These are phyloP conservation scores for Lathamus discolor DNA, from an alignment of 2,113 vertebrate genomes.

Conservation along the genomic window DNA sequence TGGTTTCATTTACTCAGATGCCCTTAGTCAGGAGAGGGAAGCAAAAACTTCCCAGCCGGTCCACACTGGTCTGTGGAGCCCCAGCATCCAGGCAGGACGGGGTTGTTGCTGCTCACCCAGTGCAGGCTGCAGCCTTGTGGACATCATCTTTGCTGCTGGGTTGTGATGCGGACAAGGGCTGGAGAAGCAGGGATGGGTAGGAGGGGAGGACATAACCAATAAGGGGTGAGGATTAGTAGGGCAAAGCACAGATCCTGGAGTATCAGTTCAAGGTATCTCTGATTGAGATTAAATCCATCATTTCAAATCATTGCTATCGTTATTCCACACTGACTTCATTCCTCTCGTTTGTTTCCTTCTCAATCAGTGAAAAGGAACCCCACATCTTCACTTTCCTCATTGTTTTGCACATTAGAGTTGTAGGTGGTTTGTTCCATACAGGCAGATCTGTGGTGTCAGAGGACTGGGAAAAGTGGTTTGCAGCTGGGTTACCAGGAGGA, in stretches of 20 bases:
- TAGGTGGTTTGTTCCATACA: not conserved
- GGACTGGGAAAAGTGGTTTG: not conserved
- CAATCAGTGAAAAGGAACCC: not conserved
- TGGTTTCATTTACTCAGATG: slow-evolving; percentile 41
- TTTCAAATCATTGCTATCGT: not conserved
- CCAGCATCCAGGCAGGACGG: not conserved
- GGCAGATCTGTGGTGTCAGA: not conserved
- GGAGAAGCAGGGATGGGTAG: not conserved
- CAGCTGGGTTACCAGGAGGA: not conserved
- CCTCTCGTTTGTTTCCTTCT: not conserved
- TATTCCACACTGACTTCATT: not conserved
- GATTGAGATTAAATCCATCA: not conserved
- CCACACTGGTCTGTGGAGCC: not conserved
- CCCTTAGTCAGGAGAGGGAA: not conserved
- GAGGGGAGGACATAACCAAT: not conserved
- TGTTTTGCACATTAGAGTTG: not conserved
- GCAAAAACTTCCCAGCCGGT: not conserved
- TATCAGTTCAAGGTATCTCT: not conserved
- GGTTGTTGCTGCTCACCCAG: not conserved
- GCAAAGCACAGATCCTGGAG: fast-evolving
- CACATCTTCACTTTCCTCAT: not conserved
- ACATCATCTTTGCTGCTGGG: not conserved
- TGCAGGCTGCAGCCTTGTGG: not conserved
- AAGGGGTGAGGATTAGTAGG: not conserved
- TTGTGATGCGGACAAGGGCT: not conserved